Percentiles rank a stretch among this genome's conserved stretches.
phyloP scores from a whole-genome alignment of 1,140 invertebrate genomes.

The Triops cancriformis region DNA sequence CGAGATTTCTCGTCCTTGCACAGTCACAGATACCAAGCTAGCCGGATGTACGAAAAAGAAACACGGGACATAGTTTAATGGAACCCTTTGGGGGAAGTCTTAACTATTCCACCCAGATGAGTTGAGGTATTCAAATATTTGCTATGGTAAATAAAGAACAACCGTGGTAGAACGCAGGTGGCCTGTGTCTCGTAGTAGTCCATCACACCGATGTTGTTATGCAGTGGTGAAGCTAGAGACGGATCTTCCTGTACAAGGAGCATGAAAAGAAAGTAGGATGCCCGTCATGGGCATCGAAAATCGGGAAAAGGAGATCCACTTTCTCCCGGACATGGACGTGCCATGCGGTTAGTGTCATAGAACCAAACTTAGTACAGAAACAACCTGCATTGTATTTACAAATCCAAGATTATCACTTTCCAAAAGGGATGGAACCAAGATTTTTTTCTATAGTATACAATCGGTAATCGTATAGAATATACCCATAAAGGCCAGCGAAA shows the following conservation, averaged over 20 bases:
- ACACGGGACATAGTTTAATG: not conserved
- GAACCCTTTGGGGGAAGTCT: not conserved
- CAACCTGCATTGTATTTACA: not conserved
- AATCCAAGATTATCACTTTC: not conserved
- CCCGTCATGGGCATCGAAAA: slow-evolving; percentile 9
- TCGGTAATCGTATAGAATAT: no score
- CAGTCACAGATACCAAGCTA: slow-evolving; percentile 4
- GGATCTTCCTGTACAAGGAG: not conserved
- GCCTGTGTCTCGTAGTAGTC: not conserved
- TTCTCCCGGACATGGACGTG: not conserved
- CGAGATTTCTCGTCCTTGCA: slow-evolving; percentile 12
- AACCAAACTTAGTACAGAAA: not conserved
- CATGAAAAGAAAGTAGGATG: slow-evolving; percentile 6
- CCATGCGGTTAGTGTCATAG: not conserved
- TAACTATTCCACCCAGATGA: not conserved
- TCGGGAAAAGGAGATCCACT: not conserved
- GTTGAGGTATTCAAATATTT: not conserved
- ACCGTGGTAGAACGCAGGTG: not conserved
- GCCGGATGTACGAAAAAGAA: not conserved
- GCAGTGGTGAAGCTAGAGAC: not conserved
- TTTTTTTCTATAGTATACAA: no score
- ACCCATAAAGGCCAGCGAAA: no score
- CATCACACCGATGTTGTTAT: not conserved
- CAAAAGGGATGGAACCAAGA: no score
- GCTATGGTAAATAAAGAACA: slow-evolving; percentile 3